These are phyloP conservation scores for Tiaroga cobitis DNA, from an alignment of 2,797 vertebrate genomes.

Conservation along the genomic window DNA sequence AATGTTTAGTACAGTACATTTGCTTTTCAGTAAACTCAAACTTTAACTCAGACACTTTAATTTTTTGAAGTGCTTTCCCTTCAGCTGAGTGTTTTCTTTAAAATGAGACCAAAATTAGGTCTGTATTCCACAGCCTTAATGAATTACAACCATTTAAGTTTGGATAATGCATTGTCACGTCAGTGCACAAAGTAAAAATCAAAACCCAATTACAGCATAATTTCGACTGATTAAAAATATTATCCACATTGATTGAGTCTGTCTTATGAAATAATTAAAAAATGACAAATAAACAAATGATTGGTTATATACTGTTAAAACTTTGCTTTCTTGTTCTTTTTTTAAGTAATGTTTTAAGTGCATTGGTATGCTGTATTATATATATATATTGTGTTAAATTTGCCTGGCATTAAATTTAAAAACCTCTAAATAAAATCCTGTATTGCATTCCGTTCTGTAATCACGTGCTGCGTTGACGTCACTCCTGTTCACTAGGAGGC, in stretches of 20 bases:
- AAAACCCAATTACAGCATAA: background rate
- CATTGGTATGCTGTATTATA: background rate
- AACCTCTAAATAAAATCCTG: background rate
- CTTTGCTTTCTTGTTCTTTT: conserved; percentile 2
- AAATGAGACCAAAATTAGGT: background rate
- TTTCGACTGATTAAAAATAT: background rate
- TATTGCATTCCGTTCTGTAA: background rate
- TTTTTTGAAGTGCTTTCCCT: background rate
- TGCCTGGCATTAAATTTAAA: background rate
- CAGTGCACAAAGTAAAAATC: background rate
- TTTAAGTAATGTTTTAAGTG: background rate
- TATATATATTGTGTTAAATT: background rate
- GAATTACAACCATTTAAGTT: background rate
- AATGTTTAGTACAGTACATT: background rate
- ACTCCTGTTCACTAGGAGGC: conserved; percentile 59
- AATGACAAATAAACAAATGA: background rate
- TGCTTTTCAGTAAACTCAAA: background rate
- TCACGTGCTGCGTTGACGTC: background rate
- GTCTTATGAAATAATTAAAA: background rate
- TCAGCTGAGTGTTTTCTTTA: background rate
- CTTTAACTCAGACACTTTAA: too few relatives aligned
- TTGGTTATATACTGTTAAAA: background rate
- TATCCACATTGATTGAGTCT: background rate
- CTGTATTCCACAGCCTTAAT: background rate
- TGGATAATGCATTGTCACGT: background rate